A percentile compares a stretch with the other conserved stretches of the same genome.
phyloP scores from a whole-genome alignment of 1,140 invertebrate species.

The Atta texana region DNA sequence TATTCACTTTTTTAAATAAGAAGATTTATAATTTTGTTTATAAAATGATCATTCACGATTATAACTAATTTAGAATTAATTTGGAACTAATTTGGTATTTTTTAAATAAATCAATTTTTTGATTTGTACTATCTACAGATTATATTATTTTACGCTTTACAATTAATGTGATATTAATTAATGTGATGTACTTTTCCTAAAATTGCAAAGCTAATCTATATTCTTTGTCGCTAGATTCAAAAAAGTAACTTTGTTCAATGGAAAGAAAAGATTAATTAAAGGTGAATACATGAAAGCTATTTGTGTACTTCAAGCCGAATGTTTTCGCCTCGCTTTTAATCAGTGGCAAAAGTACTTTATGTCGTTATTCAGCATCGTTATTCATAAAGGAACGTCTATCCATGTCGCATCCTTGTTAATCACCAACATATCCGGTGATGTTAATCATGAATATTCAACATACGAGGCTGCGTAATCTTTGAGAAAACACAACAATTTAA shows the following conservation, averaged over 20 bases:
- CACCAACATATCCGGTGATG: conserved; percentile 52
- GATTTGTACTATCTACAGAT: background rate
- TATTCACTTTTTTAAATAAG: background rate
- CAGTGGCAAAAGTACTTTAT: conserved; percentile 29
- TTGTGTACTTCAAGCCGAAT: conserved; percentile 26
- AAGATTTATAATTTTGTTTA: background rate
- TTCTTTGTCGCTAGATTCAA: background rate
- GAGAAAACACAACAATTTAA: conserved; percentile 70
- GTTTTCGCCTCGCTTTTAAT: conserved; percentile 47
- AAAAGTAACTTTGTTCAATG: background rate
- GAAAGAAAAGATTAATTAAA: conserved; percentile 38
- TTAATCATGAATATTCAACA: conserved; percentile 78
- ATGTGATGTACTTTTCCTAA: background rate
- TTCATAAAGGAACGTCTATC: conserved; percentile 54
- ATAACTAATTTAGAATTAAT: background rate
- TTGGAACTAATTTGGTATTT: background rate
- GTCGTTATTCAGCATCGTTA: background rate
- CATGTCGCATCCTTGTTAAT: conserved; percentile 48
- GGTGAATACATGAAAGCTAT: conserved; percentile 10
- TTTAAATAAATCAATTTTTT: background rate
- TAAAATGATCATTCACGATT: background rate
- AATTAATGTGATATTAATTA: background rate
- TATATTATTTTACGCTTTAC: background rate
- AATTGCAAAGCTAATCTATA: background rate
- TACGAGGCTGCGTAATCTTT: conserved; percentile 71